phyloP scores from a whole-genome alignment of 2,113 vertebrate species.

The Leucoraja erinaceus region DNA sequence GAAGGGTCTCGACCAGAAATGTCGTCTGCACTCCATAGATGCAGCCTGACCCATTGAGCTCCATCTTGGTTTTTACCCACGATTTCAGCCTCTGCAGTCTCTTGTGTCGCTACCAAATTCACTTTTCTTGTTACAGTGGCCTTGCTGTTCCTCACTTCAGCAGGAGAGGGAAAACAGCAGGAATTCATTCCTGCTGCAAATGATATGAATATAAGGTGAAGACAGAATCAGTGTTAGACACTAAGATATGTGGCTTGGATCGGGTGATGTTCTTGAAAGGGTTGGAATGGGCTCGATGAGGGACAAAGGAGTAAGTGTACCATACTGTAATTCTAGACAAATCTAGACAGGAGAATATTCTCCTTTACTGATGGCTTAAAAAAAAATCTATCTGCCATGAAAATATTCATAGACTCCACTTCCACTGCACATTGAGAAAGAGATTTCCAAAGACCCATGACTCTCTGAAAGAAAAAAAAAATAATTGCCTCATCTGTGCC shows the following conservation, averaged over 20 bases:
- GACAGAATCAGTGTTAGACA: not conserved
- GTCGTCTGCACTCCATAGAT: no score
- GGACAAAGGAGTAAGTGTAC: not conserved
- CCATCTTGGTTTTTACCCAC: no score
- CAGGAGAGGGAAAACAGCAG: not conserved
- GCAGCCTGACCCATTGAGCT: no score
- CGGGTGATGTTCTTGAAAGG: not conserved
- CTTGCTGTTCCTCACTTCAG: not conserved
- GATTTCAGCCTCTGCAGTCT: no score
- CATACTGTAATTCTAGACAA: not conserved
- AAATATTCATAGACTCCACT: no score
- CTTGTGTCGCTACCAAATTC: not conserved
- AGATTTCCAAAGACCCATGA: no score
- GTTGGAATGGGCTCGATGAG: no score
- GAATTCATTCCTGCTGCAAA: not conserved
- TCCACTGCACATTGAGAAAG: no score
- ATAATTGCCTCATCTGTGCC: no score
- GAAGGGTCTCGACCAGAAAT: no score
- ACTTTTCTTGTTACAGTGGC: not conserved
- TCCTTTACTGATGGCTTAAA: not conserved
- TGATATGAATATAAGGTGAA: not conserved
- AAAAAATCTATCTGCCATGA: no score
- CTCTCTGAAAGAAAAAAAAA: no score
- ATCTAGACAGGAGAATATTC: not conserved
- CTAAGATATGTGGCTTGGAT: not conserved